A percentile compares a stretch with the other conserved stretches of the same genome.
Conservation (phyloP, 2,888 invertebrate species). For the Branchipolynoe longqiensis region DNA sequence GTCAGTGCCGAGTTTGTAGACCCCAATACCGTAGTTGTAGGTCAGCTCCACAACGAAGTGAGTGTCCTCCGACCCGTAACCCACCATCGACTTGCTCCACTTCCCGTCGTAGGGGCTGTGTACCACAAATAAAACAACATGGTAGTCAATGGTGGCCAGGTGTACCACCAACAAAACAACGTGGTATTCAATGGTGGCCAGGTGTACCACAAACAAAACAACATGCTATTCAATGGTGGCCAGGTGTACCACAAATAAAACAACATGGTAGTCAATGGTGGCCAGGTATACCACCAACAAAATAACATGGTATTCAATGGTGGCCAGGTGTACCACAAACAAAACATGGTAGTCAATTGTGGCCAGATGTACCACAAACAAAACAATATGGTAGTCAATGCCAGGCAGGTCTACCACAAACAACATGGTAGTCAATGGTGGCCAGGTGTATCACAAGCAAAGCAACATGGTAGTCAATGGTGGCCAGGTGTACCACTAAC, state of each 20-base stretch:
- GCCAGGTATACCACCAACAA: not conserved
- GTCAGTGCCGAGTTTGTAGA: constrained; percentile 95
- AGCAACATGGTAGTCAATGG: not conserved
- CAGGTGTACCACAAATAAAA: not conserved
- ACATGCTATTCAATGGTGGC: not conserved
- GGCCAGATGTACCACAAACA: not conserved
- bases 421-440: not conserved
- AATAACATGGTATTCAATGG: not conserved
- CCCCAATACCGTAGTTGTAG: constrained; percentile 96
- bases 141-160: too few relatives aligned
- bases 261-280: not conserved
- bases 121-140: not conserved
- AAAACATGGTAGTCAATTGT: not conserved
- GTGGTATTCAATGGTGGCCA: not conserved
- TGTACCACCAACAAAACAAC: not conserved
- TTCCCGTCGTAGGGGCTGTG: constrained; percentile 96
- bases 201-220: not conserved
- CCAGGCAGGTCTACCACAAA: not conserved
- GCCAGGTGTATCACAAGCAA: not conserved
- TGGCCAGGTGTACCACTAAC: not conserved
- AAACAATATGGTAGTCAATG: not conserved
- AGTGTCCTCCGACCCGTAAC: constrained; percentile 96
- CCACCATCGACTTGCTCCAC: constrained; percentile 99
- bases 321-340: not conserved
- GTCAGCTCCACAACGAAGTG: constrained; percentile 98